Conservation (phyloP, 2,888 invertebrate species). For the Pantelozetes paolii region DNA sequence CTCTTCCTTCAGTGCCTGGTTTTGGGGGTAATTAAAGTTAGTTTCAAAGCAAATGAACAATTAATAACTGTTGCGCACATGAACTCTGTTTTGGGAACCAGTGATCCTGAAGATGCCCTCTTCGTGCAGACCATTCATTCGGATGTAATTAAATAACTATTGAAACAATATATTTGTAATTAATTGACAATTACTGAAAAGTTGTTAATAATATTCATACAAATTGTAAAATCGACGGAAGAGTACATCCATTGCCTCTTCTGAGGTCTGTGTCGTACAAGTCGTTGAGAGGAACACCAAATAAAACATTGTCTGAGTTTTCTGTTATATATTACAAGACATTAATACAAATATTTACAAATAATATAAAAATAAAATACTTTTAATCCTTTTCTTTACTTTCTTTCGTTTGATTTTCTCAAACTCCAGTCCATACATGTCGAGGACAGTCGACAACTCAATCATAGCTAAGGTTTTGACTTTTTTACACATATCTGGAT, state of each 20-base stretch:
- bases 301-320: slow-evolving; percentile 12
- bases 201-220: slow-evolving; percentile 12
- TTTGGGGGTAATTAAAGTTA: neutral
- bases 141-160: slow-evolving; percentile 35
- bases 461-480: slow-evolving; percentile 15
- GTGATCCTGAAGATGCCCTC: slow-evolving; percentile 39
- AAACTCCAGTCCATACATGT: slow-evolving; percentile 24
- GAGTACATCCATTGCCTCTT: neutral
- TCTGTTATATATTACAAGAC: neutral
- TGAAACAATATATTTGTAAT: too few relatives aligned
- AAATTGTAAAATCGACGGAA: slow-evolving; percentile 13
- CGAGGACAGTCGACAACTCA: slow-evolving; percentile 24
- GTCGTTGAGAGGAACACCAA: slow-evolving; percentile 15
- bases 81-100: slow-evolving; percentile 36
- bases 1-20: slow-evolving; percentile 32
- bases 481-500: neutral
- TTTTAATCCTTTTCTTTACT: slow-evolving; percentile 14
- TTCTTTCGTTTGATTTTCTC: slow-evolving; percentile 17
- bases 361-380: neutral
- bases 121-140: slow-evolving; percentile 37
- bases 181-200: too few relatives aligned
- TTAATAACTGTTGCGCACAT: slow-evolving; percentile 31
- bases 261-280: neutral
- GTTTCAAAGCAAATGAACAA: too few relatives aligned
- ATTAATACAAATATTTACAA: too few relatives aligned